Conservation (phyloP, 2,888 invertebrate species). For the Caenorhabditis macrosperma region DNA sequence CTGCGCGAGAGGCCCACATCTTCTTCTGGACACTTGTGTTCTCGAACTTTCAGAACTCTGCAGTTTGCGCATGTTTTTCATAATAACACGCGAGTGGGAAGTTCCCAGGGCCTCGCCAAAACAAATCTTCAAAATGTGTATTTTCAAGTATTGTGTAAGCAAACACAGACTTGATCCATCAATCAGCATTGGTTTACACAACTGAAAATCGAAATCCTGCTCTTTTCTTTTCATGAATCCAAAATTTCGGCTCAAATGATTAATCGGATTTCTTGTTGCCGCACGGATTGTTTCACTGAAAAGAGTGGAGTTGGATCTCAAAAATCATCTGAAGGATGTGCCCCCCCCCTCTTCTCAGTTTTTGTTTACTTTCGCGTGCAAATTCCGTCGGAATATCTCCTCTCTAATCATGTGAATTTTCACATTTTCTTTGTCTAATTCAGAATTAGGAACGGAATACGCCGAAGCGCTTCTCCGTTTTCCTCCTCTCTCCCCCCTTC, state of each 20-base stretch:
- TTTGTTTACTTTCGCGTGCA: constrained; percentile 40
- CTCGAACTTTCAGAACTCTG: not conserved
- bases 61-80: not conserved
- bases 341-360: too few species aligned
- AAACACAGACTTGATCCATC: constrained; percentile 47
- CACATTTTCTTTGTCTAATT: constrained; percentile 53
- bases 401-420: constrained; percentile 52
- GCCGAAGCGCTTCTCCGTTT: constrained; percentile 29
- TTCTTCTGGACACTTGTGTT: too few species aligned
- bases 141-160: constrained; percentile 48
- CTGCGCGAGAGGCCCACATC: too few species aligned
- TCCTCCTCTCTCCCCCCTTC: not conserved
- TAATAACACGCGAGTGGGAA: not conserved
- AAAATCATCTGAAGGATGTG: constrained; percentile 14
- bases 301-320: constrained; percentile 1
- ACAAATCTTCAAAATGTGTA: constrained; percentile 20
- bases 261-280: not conserved
- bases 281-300: constrained; percentile 1
- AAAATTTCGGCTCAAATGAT: constrained; percentile 1
- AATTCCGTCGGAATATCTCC: constrained; percentile 37
- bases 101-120: constrained; percentile 2
- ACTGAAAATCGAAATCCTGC: constrained; percentile 7
- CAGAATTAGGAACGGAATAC: constrained; percentile 52
- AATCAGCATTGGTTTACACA: constrained; percentile 34
- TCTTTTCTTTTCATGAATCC: constrained; percentile 32